Conservation (phyloP, 2,797 vertebrate species). For the Anableps anableps region DNA sequence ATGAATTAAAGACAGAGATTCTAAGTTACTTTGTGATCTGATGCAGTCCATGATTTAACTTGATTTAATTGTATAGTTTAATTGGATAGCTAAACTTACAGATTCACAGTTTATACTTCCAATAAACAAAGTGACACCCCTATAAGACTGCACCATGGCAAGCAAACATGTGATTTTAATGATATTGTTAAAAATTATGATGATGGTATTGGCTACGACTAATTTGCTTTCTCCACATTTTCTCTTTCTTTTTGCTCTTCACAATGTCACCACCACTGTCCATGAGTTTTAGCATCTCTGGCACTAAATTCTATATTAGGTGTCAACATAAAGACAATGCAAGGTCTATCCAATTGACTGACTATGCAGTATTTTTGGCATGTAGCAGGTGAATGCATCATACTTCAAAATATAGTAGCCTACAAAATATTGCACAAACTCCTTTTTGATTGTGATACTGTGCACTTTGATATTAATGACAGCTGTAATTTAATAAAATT, state of each 20-base stretch:
- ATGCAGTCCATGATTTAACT: background rate
- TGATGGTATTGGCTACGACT: background rate
- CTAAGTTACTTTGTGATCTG: background rate
- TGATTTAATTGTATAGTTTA: background rate
- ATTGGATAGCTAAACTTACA: too few species aligned
- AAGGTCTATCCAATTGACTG: background rate
- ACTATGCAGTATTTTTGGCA: background rate
- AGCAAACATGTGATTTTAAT: background rate
- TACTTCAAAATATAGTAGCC: background rate
- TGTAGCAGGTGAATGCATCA: background rate
- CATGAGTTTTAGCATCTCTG: background rate
- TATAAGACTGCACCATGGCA: background rate
- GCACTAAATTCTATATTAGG: background rate
- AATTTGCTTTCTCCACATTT: background rate
- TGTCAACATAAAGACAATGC: background rate
- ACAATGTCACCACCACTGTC: background rate
- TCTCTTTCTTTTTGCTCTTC: background rate
- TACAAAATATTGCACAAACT: background rate
- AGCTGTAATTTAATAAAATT: too few species aligned
- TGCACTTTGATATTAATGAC: background rate
- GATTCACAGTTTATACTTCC: background rate
- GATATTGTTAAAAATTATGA: background rate
- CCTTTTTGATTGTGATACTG: background rate
- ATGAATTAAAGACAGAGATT: background rate
- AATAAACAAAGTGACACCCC: background rate